phyloP scores from a whole-genome alignment of 2,888 invertebrate genomes.

The Stenoptilia bipunctidactyla region DNA sequence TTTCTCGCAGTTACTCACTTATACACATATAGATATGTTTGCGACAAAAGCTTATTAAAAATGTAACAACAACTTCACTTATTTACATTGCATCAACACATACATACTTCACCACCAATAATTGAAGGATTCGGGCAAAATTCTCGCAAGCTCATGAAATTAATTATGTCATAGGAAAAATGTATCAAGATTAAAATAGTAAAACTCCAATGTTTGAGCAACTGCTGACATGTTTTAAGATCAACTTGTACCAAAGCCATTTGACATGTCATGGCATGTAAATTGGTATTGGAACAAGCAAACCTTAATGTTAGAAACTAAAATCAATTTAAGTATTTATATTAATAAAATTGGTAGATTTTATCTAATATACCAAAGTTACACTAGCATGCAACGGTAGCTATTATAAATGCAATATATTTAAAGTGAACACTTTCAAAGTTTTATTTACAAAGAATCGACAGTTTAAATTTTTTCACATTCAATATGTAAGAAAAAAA shows the following conservation, averaged over 20 bases:
- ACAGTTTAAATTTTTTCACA: conserved; percentile 28
- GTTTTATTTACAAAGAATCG: conserved; percentile 52
- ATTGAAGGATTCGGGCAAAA: conserved; percentile 27
- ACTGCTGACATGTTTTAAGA: no score
- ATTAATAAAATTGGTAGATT: background rate
- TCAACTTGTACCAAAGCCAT: no score
- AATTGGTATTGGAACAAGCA: no score
- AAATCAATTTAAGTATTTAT: no score
- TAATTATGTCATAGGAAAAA: no score
- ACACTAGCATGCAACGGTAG: conserved; percentile 57
- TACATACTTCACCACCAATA: background rate
- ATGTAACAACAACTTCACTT: conserved; percentile 32
- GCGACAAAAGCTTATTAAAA: conserved; percentile 61
- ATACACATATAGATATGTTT: conserved; percentile 57
- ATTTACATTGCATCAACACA: conserved; percentile 16
- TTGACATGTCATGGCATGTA: no score
- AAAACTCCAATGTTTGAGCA: no score
- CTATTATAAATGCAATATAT: conserved; percentile 62
- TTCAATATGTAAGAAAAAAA: conserved; percentile 32
- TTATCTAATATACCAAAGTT: conserved; percentile 19
- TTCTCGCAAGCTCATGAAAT: conserved; percentile 25
- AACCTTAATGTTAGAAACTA: no score
- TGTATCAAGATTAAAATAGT: no score
- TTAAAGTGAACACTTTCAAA: conserved; percentile 64
- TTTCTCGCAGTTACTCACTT: background rate